Evolutionary conservation across 2,113 vertebrate genomes (phyloP), one percentile per base, ranked within the genome.

Genomic region (Uria lomvia): DNA sequence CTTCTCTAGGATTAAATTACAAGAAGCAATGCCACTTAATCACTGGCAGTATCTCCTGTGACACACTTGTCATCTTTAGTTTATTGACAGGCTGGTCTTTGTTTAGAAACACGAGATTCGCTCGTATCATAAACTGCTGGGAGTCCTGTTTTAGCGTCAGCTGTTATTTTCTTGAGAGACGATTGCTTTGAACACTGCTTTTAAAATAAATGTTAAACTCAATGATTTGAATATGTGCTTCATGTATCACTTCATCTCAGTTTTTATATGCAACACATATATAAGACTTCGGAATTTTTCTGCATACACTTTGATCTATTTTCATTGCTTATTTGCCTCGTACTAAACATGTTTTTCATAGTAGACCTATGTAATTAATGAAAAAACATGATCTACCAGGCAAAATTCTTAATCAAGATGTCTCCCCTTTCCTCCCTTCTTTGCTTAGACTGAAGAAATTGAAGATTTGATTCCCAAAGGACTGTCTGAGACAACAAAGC

Each of bases 401-500:
- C 73, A 92, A 53, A 92, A 86, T 56, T 59, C 42, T 91, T 97
- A 68, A 94, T 96, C 70, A 91, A 67, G 79, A 85, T 72, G 83
- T 95, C 92, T 96, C 86, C n/a, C 70, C 68, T 89, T 76, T 87
- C 90, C 18, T 97, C 32, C 90, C 40, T 94, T 90, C 91, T 94
- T 88, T 71, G 88, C 92, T 92, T 91, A 98, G 98, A 98, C 85
- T 63, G 98, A 99, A 90, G 99, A 99, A 70, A 97, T 99, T 86
- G 99, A 99, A 96, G 95, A 97, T 65, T 88, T 99, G 94, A 99
- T 99, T 95, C 99, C 99, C 13, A 99, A 98, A 98, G 99, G 98
- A 96, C 94, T 99, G 89, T 99, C 99, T n/a, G 99, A 99, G 92
- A 98, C 99, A 88, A 99, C 99, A 91, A 99, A 99, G 97, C 99